A percentile compares a stretch with the other conserved stretches of the same genome.
phyloP scores from a whole-genome alignment of 2,888 invertebrate genomes.

The Apoda limacodes region DNA sequence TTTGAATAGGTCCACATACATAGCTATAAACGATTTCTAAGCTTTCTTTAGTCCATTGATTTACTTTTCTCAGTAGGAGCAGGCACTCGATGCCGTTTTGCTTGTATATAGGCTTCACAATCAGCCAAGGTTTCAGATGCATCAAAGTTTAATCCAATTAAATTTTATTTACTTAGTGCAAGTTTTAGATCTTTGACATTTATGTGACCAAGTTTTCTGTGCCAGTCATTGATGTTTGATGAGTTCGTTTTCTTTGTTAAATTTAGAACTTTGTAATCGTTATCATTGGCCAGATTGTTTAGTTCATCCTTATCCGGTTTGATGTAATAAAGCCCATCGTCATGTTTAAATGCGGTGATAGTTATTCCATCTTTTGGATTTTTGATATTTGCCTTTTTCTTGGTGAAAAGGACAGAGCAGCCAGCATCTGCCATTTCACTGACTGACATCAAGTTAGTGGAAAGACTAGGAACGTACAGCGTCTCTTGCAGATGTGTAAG shows the following conservation, averaged over 20 bases:
- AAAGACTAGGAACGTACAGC: not conserved
- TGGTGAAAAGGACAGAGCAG: not conserved
- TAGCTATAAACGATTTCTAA: conserved; percentile 8
- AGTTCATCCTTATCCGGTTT: not conserved
- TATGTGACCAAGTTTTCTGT: not conserved
- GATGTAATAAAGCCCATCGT: not conserved
- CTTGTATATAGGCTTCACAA: conserved; percentile 5
- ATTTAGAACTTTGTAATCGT: not conserved
- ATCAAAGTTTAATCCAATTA: not conserved
- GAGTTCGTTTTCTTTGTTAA: not conserved
- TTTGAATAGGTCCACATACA: conserved; percentile 6
- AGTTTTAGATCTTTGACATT: not conserved
- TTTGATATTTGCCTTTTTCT: not conserved
- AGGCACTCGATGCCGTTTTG: conserved; percentile 2
- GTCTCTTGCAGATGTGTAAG: not conserved
- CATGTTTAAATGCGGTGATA: not conserved
- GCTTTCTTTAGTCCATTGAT: conserved; percentile 1
- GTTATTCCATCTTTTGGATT: not conserved
- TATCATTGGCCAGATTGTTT: not conserved
- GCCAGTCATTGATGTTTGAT: not conserved
- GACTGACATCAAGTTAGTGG: not conserved
- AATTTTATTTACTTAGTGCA: not conserved
- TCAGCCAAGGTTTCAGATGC: not conserved
- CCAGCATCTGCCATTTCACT: not conserved
- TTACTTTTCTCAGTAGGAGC: not conserved